Conservation (phyloP, 2,113 vertebrate genomes). For the Erythrocercus mccallii region DNA sequence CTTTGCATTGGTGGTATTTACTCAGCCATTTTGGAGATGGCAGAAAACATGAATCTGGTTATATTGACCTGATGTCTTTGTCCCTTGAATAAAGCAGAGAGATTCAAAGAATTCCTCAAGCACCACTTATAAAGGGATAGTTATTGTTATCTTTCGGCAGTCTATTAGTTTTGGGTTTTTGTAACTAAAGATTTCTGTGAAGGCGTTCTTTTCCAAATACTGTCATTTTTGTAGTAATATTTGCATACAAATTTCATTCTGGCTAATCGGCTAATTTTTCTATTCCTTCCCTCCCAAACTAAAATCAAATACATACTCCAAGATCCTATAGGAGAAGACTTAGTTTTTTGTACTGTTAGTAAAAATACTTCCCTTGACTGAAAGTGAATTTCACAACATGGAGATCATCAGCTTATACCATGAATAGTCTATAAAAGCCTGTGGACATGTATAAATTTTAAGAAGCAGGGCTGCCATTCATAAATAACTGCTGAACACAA, state of each 20-base stretch:
- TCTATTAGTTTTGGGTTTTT: background rate
- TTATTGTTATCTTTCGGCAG: background rate
- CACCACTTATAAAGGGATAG: background rate
- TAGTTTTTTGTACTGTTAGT: background rate
- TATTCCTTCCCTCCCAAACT: background rate
- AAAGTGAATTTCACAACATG: background rate
- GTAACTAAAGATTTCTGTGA: background rate
- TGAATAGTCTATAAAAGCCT: background rate
- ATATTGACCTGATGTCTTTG: background rate
- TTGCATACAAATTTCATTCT: background rate
- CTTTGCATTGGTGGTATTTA: background rate
- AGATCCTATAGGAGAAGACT: background rate
- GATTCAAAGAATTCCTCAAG: background rate
- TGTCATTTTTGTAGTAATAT: background rate
- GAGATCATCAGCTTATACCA: background rate
- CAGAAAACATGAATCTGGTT: background rate
- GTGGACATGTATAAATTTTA: background rate
- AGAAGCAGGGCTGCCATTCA: background rate
- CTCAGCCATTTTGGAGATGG: background rate
- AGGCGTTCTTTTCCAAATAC: background rate
- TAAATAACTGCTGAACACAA: background rate
- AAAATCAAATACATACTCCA: background rate
- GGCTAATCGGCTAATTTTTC: background rate
- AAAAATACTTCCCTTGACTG: background rate
- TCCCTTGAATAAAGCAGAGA: background rate